These are phyloP conservation scores for Sericinus montela DNA, from an alignment of 2,888 invertebrate genomes.

Conservation along the genomic window DNA sequence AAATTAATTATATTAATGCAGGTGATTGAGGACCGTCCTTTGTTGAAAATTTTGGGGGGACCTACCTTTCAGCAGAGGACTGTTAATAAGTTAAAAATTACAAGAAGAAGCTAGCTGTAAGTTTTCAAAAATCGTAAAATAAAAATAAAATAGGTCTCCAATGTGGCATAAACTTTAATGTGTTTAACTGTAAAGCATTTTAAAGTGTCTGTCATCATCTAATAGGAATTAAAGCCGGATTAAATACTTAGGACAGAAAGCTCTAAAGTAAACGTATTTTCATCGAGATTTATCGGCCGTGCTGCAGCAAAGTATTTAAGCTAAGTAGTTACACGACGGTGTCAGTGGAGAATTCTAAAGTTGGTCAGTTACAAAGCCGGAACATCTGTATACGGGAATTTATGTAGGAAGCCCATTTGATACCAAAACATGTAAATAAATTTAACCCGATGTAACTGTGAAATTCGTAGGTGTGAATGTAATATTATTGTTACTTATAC, in stretches of 20 bases:
- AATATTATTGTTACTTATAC: slow-evolving; percentile 22
- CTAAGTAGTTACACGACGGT: slow-evolving; percentile 7
- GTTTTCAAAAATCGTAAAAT: no score
- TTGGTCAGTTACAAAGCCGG: not conserved
- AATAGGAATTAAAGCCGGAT: slow-evolving; percentile 4
- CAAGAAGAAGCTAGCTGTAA: no score
- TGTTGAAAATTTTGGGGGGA: no score
- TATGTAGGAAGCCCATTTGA: slow-evolving; percentile 9
- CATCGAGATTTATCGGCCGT: slow-evolving; percentile 7
- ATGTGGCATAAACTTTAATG: not conserved
- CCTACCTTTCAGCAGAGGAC: no score
- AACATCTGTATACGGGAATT: slow-evolving; percentile 5
- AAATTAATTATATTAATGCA: no score
- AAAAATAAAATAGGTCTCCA: no score
- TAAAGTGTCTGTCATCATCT: not conserved
- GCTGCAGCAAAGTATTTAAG: slow-evolving; percentile 14
- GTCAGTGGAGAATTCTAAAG: slow-evolving; percentile 12
- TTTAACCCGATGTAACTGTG: slow-evolving; percentile 11
- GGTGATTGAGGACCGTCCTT: no score
- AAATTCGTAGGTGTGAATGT: slow-evolving; percentile 20
- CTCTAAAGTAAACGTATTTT: slow-evolving; percentile 9
- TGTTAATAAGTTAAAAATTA: no score
- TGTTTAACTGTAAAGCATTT: not conserved
- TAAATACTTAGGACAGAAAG: slow-evolving; percentile 4
- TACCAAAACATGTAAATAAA: slow-evolving; percentile 17